Conservation (phyloP, 2,113 vertebrate species). For the Calonectris borealis region DNA sequence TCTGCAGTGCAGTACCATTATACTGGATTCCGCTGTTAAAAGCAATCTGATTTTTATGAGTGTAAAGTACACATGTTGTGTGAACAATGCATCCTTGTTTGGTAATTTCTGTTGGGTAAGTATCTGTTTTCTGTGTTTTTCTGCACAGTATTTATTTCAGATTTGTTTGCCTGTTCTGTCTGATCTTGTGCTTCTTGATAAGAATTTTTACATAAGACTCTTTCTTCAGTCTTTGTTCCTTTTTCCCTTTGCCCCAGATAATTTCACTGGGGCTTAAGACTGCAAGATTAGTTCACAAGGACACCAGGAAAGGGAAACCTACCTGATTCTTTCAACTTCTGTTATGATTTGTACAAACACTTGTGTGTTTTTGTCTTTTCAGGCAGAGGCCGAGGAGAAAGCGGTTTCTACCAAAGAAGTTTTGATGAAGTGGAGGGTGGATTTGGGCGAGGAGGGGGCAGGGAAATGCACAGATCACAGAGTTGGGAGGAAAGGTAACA, state of each 20-base stretch:
- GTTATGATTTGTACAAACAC: conserved; percentile 9
- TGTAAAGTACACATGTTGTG: not conserved
- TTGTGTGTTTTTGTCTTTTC: conserved; percentile 67
- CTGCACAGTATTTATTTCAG: not conserved
- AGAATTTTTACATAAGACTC: not conserved
- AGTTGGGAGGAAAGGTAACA: conserved; percentile 99
- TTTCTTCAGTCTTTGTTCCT: not conserved
- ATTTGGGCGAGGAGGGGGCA: conserved; percentile 90
- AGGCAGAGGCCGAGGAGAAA: conserved; percentile 97
- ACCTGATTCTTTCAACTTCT: not conserved
- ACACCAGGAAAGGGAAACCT: not conserved
- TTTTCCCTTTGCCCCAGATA: not conserved
- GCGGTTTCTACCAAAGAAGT: conserved; percentile 99
- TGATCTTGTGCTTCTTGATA: not conserved
- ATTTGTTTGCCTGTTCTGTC: not conserved
- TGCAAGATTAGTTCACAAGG: not conserved
- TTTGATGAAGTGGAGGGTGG: conserved; percentile 98
- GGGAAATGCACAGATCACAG: conserved; percentile 98
- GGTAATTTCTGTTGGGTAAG: conserved; percentile 17
- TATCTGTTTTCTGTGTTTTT: not conserved
- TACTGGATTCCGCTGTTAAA: not conserved
- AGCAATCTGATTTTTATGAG: not conserved
- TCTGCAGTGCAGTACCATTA: not conserved
- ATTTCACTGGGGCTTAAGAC: not conserved
- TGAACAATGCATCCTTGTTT: not conserved